A percentile compares a stretch with the other conserved stretches of the same genome.
These are phyloP conservation scores for Aptenodytes forsteri DNA, from an alignment of 2,113 vertebrate genomes.

Conservation along the genomic window DNA sequence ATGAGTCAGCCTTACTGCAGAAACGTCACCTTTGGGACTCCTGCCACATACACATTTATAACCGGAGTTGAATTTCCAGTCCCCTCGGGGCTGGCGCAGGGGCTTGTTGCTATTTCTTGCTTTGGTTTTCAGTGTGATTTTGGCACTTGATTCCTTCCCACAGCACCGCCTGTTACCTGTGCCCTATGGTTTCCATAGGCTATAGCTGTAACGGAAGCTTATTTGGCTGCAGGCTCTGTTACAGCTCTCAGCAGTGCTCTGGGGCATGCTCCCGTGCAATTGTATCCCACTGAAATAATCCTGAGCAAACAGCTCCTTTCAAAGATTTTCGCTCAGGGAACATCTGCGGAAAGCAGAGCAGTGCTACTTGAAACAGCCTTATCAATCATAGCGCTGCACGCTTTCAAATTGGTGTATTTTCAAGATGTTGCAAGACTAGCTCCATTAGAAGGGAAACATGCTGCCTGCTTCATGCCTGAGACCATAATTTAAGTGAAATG, in stretches of 20 bases:
- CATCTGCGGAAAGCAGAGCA: not conserved
- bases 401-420: not conserved
- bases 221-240: not conserved
- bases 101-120: not conserved
- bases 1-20: not conserved
- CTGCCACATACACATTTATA: not conserved
- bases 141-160: not conserved
- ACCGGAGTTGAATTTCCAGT: not conserved
- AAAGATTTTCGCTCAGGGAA: not conserved
- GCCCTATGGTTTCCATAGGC: not conserved
- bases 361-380: not conserved
- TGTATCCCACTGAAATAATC: not conserved
- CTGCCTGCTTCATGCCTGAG: not conserved
- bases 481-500: not conserved
- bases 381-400: not conserved
- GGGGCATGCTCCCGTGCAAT: fast-evolving
- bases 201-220: fast-evolving
- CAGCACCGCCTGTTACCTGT: not conserved
- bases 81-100: fast-evolving
- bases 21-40: not conserved
- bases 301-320: constrained; percentile 1
- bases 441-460: not conserved
- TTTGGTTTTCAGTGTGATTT: not conserved
- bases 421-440: not conserved
- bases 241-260: not conserved